Conservation (phyloP, 1,140 invertebrate species). For the Thaumatotibia leucotreta region DNA sequence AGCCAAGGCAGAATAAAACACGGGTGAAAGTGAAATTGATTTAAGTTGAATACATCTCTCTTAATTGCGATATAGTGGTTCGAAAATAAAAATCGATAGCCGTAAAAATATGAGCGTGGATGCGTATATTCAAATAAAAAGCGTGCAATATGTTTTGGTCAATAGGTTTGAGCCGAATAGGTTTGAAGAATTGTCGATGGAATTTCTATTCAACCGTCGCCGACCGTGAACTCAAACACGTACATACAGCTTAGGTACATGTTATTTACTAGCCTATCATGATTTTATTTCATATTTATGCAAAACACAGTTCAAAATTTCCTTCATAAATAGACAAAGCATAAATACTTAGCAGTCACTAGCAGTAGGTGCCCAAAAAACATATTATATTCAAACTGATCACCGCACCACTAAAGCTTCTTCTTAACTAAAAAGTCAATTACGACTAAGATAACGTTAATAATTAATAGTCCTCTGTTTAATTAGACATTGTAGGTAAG, state of each 20-base stretch:
- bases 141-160: background rate
- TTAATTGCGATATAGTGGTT: background rate
- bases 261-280: too few relatives aligned
- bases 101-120: background rate
- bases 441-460: background rate
- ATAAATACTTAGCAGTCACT: too few relatives aligned
- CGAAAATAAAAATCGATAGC: background rate
- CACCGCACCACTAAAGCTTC: background rate
- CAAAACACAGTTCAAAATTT: too few relatives aligned
- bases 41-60: background rate
- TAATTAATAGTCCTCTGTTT: background rate
- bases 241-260: too few relatives aligned
- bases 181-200: too few relatives aligned
- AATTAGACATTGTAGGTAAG: background rate
- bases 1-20: slow-evolving; percentile 1
- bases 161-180: too few relatives aligned
- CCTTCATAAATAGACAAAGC: too few relatives aligned
- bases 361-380: too few relatives aligned
- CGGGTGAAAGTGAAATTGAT: slow-evolving; percentile 19
- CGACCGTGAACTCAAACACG: background rate
- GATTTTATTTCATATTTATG: too few relatives aligned
- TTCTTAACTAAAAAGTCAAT: background rate
- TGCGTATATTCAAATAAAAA: background rate
- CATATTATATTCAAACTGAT: background rate
- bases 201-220: too few relatives aligned